Conservation (phyloP, 37 sponge, comb jelly and placozoan species). For the Ianthella basta region DNA sequence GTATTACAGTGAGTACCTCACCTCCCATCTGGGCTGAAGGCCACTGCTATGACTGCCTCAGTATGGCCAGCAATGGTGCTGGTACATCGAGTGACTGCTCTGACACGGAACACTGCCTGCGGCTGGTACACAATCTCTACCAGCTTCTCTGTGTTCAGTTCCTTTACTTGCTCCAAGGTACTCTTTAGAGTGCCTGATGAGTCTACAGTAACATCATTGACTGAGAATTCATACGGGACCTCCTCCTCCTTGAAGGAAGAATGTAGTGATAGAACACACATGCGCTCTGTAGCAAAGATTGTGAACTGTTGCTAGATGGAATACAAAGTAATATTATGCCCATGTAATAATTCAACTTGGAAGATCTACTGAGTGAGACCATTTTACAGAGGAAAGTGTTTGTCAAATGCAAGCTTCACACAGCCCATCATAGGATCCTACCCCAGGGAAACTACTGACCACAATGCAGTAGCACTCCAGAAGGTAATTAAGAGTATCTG, state of each 20-base stretch:
- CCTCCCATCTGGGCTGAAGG: conserved; percentile 95
- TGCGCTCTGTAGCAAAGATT: no score
- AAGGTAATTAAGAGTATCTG: no score
- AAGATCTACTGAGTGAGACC: no score
- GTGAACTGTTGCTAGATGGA: no score
- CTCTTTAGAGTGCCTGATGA: conserved; percentile 43
- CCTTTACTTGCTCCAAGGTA: conserved; percentile 37
- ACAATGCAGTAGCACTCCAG: no score
- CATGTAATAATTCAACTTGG: no score
- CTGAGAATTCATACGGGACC: conserved; percentile 76
- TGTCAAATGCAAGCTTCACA: no score
- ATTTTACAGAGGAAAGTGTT: no score
- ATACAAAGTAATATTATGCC: no score
- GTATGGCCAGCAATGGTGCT: conserved; percentile 89
- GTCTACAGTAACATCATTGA: conserved; percentile 68
- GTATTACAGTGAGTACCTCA: conserved; percentile 7
- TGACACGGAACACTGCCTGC: conserved; percentile 90
- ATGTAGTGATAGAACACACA: no score
- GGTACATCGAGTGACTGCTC: conserved; percentile 91
- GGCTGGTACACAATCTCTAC: conserved; percentile 90
- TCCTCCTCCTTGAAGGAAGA: conserved; percentile 68
- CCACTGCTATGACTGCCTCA: conserved; percentile 90
- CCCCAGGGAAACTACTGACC: no score
- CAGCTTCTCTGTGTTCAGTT: conserved; percentile 68
- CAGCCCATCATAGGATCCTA: no score